Percentiles rank a stretch among this genome's conserved stretches.
Evolutionary conservation across 1,140 invertebrate species (phyloP).

Genomic region (Halesus radiatus): DNA sequence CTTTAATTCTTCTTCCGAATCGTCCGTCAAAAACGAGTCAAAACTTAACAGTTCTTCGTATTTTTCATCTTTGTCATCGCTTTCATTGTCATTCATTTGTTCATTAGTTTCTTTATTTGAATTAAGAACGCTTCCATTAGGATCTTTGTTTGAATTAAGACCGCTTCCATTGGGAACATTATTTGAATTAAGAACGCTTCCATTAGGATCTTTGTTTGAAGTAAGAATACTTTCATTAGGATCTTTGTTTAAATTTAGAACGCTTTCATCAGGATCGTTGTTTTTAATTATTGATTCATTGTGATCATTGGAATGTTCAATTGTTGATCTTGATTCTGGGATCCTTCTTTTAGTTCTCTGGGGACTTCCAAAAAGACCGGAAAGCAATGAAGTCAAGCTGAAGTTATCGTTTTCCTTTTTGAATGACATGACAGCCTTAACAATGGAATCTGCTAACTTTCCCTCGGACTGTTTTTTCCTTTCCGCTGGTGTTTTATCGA

Average conservation of each 20-base stretch:
- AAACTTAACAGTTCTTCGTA: slow-evolving; percentile 40
- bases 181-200: no score
- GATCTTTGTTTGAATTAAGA: neutral
- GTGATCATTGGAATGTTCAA: neutral
- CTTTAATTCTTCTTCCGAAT: neutral
- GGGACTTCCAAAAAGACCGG: slow-evolving; percentile 1
- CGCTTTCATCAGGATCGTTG: no score
- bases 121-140: neutral
- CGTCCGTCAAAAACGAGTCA: slow-evolving; percentile 33
- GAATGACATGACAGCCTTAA: slow-evolving; percentile 43
- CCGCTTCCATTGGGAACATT: neutral
- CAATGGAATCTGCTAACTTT: slow-evolving; percentile 45
- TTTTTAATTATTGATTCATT: neutral
- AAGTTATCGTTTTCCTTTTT: slow-evolving; percentile 32
- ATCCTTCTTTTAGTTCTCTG: slow-evolving; percentile 23
- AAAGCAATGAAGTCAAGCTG: slow-evolving; percentile 36
- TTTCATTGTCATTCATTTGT: neutral
- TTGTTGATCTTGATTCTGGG: slow-evolving; percentile 14
- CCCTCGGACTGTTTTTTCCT: slow-evolving; percentile 35
- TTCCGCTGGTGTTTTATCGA: slow-evolving; percentile 39
- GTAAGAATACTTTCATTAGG: no score
- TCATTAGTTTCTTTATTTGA: neutral
- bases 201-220: no score
- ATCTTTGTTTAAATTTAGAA: no score
- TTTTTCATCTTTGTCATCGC: slow-evolving; percentile 10